These are phyloP conservation scores for Drosophila maculinotata DNA, from an alignment of 2,888 invertebrate species.

Conservation along the genomic window DNA sequence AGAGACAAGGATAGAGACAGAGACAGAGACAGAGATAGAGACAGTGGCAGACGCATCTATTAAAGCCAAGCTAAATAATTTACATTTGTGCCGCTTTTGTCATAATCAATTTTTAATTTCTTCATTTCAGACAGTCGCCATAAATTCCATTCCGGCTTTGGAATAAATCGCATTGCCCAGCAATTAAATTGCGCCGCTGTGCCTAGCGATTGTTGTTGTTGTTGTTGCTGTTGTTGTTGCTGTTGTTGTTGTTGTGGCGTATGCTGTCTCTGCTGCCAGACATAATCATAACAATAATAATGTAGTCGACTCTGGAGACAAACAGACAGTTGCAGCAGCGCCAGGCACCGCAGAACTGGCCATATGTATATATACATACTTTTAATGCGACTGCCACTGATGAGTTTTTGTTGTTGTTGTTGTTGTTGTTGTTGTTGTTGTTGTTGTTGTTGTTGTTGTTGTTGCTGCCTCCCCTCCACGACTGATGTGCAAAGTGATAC, in stretches of 20 bases:
- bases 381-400: slow-evolving; percentile 62
- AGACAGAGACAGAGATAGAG: neutral
- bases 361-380: slow-evolving; percentile 10
- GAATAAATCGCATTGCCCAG: slow-evolving; percentile 82
- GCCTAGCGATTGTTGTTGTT: slow-evolving; percentile 14
- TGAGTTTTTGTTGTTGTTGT: slow-evolving; percentile 48
- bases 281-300: slow-evolving; percentile 81
- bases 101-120: slow-evolving; percentile 83
- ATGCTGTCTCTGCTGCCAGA: slow-evolving; percentile 74
- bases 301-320: slow-evolving; percentile 67
- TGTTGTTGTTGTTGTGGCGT: slow-evolving; percentile 41
- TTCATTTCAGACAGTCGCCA: slow-evolving; percentile 75
- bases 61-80: slow-evolving; percentile 69
- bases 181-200: slow-evolving; percentile 52
- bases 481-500: slow-evolving; percentile 62
- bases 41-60: slow-evolving; percentile 40
- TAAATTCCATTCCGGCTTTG: slow-evolving; percentile 81
- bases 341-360: slow-evolving; percentile 4
- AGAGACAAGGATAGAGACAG: neutral
- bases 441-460: slow-evolving; percentile 6
- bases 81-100: slow-evolving; percentile 76
- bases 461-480: slow-evolving; percentile 6
- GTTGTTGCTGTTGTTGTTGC: slow-evolving; percentile 8
- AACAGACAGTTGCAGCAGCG: slow-evolving; percentile 45
- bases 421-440: slow-evolving; percentile 6